Percentiles rank a stretch among this genome's conserved stretches.
phyloP scores from a whole-genome alignment of 1,140 invertebrate genomes.

The Drosophila insularis region DNA sequence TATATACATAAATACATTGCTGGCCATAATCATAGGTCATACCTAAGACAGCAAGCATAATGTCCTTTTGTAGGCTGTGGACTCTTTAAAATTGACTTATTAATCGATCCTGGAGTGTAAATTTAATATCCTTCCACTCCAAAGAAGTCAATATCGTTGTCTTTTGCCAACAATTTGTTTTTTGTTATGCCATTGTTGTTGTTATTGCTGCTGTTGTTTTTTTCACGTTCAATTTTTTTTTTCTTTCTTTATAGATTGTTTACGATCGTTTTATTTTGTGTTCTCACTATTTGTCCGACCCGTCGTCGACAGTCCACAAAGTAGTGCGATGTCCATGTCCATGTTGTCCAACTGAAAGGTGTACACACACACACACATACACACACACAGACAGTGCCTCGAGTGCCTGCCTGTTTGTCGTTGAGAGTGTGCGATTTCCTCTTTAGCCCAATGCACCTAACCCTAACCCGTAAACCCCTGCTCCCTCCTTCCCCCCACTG shows the following conservation, averaged over 20 bases:
- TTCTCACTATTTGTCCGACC: constrained; percentile 20
- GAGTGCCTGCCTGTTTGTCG: constrained; percentile 17
- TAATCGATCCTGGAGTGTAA: constrained; percentile 8
- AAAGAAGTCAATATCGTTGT: constrained; percentile 17
- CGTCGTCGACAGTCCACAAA: constrained; percentile 16
- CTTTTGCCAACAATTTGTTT: constrained; percentile 59
- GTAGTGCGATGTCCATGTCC: neutral
- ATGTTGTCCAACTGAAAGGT: constrained; percentile 6
- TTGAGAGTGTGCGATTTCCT: constrained; percentile 55
- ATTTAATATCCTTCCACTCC: constrained; percentile 37
- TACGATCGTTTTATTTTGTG: constrained; percentile 25
- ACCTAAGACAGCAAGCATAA: neutral
- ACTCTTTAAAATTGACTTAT: neutral
- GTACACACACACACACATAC: neutral
- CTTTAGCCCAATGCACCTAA: constrained; percentile 24
- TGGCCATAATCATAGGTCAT: neutral
- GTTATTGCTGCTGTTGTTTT: neutral
- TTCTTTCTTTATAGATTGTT: constrained; percentile 41
- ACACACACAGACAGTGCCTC: constrained; percentile 1
- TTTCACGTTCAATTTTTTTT: constrained; percentile 5
- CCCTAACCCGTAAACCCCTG: neutral
- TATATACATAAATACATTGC: neutral
- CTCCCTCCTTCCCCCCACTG: constrained; percentile 14
- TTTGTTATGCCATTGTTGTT: constrained; percentile 13
- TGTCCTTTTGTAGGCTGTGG: neutral